These are phyloP conservation scores for Aradophagus sp. DNA, from an alignment of 1,140 invertebrate species.

Conservation along the genomic window DNA sequence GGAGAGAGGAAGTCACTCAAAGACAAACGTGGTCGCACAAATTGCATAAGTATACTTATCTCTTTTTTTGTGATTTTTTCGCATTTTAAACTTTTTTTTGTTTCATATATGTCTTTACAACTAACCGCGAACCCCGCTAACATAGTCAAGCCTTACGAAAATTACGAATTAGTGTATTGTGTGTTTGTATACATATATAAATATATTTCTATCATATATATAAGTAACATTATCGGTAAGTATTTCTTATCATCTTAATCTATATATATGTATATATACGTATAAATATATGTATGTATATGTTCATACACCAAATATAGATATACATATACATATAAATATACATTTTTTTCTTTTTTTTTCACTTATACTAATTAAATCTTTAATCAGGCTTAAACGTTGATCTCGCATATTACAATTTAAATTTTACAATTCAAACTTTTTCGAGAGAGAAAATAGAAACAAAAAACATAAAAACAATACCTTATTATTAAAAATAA, in stretches of 20 bases:
- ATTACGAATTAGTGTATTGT: slow-evolving; percentile 61
- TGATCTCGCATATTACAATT: slow-evolving; percentile 36
- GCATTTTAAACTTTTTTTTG: slow-evolving; percentile 61
- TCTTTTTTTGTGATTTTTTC: slow-evolving; percentile 30
- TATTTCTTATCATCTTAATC: slow-evolving; percentile 52
- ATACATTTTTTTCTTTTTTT: slow-evolving; percentile 29
- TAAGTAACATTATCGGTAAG: slow-evolving; percentile 61
- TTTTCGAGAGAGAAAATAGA: too few species aligned
- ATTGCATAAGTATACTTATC: slow-evolving; percentile 2
- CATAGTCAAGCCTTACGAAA: slow-evolving; percentile 68
- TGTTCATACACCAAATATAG: too few species aligned
- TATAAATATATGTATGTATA: too few species aligned
- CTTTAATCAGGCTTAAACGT: slow-evolving; percentile 54
- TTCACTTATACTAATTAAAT: not conserved
- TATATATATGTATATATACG: too few species aligned
- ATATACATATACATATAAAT: too few species aligned
- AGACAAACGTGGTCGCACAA: slow-evolving; percentile 11
- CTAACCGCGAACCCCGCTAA: slow-evolving; percentile 62
- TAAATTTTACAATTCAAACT: slow-evolving; percentile 6
- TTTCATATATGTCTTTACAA: slow-evolving; percentile 38
- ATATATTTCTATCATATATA: slow-evolving; percentile 57
- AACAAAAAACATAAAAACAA: slow-evolving; percentile 18
- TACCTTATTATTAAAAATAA: slow-evolving; percentile 5
- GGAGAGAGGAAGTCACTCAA: too few species aligned
- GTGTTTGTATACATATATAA: slow-evolving; percentile 47